Percentiles rank a stretch among this genome's conserved stretches.
These are phyloP conservation scores for Papilio helenus DNA, from an alignment of 1,140 invertebrate genomes.

Conservation along the genomic window DNA sequence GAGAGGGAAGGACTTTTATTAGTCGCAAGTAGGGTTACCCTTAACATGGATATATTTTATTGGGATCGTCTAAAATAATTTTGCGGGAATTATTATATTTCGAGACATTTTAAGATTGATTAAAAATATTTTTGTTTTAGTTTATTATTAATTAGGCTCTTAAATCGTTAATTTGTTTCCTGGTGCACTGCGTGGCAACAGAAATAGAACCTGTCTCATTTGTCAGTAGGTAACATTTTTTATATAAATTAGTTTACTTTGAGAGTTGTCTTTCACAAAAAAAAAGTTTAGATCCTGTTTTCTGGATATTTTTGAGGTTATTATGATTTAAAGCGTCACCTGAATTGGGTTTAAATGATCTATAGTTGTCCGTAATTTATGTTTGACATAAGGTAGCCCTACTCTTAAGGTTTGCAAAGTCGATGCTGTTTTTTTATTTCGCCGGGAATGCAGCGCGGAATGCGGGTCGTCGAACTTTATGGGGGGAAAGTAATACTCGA, in stretches of 20 bases:
- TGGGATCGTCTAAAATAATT: slow-evolving; percentile 2
- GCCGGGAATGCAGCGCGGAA: slow-evolving; percentile 60
- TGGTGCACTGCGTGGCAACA: too few relatives aligned
- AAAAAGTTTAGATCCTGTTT: background rate
- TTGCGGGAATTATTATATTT: background rate
- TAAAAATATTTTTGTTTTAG: background rate
- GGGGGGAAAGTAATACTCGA: slow-evolving; percentile 57
- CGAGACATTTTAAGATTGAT: background rate
- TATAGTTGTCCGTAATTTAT: slow-evolving; percentile 6
- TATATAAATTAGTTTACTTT: too few relatives aligned
- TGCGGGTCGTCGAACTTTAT: slow-evolving; percentile 62
- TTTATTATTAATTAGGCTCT: too few relatives aligned
- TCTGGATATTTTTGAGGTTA: background rate
- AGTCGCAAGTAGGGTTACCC: slow-evolving; percentile 40
- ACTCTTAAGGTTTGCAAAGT: slow-evolving; percentile 48
- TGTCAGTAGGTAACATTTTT: background rate
- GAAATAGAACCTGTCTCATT: background rate
- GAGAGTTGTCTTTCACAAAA: background rate
- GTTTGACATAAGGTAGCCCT: slow-evolving; percentile 31
- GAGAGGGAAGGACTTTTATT: slow-evolving; percentile 50
- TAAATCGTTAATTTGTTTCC: too few relatives aligned
- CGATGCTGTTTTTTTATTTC: slow-evolving; percentile 58
- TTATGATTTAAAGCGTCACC: background rate
- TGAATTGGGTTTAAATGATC: background rate
- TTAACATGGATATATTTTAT: slow-evolving; percentile 14